phyloP scores from a whole-genome alignment of 2,888 invertebrate species.

The Portevinia maculata region DNA sequence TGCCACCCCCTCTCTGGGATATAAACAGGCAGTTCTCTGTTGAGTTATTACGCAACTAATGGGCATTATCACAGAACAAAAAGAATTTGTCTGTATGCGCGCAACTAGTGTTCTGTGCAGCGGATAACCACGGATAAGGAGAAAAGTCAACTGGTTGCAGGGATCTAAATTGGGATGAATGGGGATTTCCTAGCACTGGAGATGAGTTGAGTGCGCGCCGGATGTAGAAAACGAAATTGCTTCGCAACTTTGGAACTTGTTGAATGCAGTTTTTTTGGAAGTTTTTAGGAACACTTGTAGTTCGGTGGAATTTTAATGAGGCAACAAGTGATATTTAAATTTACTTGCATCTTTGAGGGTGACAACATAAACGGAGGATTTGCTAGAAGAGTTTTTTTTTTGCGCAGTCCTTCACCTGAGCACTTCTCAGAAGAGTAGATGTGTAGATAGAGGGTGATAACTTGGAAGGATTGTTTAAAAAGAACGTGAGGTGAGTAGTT shows the following conservation, averaged over 20 bases:
- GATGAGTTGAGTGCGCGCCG: background rate
- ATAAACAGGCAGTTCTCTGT: constrained; percentile 18
- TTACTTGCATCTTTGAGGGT: constrained; percentile 14
- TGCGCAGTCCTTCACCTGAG: background rate
- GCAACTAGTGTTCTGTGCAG: constrained; percentile 62
- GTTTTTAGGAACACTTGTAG: constrained; percentile 22
- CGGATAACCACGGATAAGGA: constrained; percentile 69
- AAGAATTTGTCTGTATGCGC: constrained; percentile 37
- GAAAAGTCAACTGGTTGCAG: constrained; percentile 1
- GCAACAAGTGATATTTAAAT: constrained; percentile 26
- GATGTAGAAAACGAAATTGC: constrained; percentile 31
- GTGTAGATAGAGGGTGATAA: background rate
- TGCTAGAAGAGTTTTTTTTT: background rate
- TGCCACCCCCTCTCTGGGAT: constrained; percentile 21
- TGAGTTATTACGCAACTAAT: constrained; percentile 62
- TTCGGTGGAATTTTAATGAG: constrained; percentile 48
- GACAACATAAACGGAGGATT: background rate
- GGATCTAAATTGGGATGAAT: background rate
- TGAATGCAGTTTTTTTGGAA: constrained; percentile 55
- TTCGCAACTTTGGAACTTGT: constrained; percentile 55
- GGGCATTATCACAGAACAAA: constrained; percentile 22
- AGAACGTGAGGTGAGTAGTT: too few relatives aligned
- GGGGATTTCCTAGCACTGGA: background rate
- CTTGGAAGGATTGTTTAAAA: background rate
- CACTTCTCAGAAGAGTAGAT: background rate